Evolutionary conservation across 2,888 invertebrate species (phyloP).

Genomic region (Ormyrus rosae): DNA sequence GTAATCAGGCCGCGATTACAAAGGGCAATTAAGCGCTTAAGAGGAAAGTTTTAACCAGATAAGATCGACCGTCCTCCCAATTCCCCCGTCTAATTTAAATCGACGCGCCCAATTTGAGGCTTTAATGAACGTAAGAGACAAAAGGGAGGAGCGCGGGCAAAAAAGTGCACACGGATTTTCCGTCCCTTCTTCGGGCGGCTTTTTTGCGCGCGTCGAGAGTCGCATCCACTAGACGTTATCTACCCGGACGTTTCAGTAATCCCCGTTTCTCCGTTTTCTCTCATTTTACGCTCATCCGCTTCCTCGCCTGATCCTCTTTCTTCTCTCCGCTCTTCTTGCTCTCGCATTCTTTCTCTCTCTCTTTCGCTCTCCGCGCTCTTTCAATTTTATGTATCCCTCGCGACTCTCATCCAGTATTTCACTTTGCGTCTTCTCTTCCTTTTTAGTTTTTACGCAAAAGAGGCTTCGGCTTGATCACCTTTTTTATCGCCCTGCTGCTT

Average conservation of each 20-base stretch:
- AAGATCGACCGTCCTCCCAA: background rate
- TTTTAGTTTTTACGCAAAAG: background rate
- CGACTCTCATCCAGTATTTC: background rate
- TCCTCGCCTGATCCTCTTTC: conserved; percentile 19
- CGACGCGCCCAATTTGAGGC: background rate
- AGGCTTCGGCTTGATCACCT: conserved; percentile 33
- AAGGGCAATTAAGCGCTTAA: conserved; percentile 15
- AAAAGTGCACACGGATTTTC: background rate
- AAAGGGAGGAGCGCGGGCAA: background rate
- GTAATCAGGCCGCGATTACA: background rate
- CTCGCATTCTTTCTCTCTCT: background rate
- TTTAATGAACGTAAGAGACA: background rate
- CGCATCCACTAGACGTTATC: background rate
- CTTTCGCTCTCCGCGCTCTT: conserved; percentile 9
- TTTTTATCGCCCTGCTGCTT: conserved; percentile 17
- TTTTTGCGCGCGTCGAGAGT: background rate
- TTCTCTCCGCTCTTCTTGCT: background rate
- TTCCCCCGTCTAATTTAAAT: background rate
- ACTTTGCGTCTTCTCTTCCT: background rate
- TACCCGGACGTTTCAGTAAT: conserved; percentile 27
- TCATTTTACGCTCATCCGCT: conserved; percentile 18
- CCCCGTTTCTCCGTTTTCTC: background rate
- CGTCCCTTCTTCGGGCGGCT: background rate
- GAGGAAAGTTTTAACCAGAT: conserved; percentile 14
- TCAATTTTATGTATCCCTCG: conserved; percentile 43